Base-by-base conservation (phyloP, 92 coral and sea anemone species). In the Epizoanthus rinbou region DNA sequence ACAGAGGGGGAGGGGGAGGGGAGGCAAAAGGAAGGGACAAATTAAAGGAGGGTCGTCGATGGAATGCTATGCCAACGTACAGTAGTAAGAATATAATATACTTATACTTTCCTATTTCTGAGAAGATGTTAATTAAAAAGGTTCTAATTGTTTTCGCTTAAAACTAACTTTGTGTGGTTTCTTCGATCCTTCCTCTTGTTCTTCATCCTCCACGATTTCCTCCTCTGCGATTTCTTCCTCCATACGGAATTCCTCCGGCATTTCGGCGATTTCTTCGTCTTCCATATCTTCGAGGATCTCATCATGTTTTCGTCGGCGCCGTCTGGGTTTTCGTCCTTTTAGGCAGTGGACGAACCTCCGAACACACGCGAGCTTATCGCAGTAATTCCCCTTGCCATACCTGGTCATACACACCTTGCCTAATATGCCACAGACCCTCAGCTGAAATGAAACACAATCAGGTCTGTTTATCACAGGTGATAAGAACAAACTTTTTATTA, bases 201-300 rank as follows among this genome's bases (percentile, higher is more conserved):
- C 11, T 50, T 43, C 11, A 11, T 71, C 76, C 57, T 39, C 23
- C 19, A 41, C 7, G 3, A 41, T 57, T 45, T 71, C 76, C 2
- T 71, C 76, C 18, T 71, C 76, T 16, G 19, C 76, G 21, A 71
- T n/a, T 41, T 39, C 57, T 58, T 41, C 76, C 57, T 33, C 58
- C 28, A 71, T 25, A 35, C 31, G 23, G 54, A 71, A 71, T 11
- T 71, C 76, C 18, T 71, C 76, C 31, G 76, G 76, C 57, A 71
- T 71, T 18, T 71, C 76, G 18, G 76, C 76, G 22, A 71, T 25
- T 41, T 71, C 57, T 21, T 71, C 76, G 19, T 71, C 76, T 28
- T 71, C 76, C 31, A 71, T 6, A 17, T 71, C 76, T 16, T 43
- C 75, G 18, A 45, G 56, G 58, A 71, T 45, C 58, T 71, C 76